phyloP scores from a whole-genome alignment of 2,113 vertebrate species.

The Callionymus lyra region DNA sequence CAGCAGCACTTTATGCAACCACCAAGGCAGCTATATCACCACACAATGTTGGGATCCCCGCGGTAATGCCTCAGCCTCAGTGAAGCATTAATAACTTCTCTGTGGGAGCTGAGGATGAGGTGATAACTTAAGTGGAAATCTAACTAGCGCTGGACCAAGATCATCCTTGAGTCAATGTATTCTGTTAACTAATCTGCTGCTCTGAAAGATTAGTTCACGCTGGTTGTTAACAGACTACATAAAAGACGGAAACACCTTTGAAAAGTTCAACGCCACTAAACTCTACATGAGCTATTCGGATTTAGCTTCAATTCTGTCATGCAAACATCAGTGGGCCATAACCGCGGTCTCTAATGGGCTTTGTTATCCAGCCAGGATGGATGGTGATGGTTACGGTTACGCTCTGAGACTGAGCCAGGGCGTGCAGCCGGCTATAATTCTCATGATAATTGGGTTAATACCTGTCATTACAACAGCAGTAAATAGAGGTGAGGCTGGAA shows the following conservation, averaged over 20 bases:
- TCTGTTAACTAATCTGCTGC: too few relatives aligned
- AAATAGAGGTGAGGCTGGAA: slow-evolving; percentile 40
- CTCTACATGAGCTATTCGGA: slow-evolving; percentile 25
- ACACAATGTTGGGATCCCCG: too few relatives aligned
- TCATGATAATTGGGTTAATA: slow-evolving; percentile 56
- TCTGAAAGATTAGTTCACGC: too few relatives aligned
- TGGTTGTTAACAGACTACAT: slow-evolving; percentile 5
- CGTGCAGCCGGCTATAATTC: slow-evolving; percentile 41
- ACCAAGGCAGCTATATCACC: background rate
- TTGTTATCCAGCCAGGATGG: slow-evolving; percentile 42
- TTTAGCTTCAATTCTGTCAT: slow-evolving; percentile 28
- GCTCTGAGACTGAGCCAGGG: slow-evolving; percentile 30
- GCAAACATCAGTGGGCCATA: slow-evolving; percentile 28
- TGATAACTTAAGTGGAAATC: too few relatives aligned
- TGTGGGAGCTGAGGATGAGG: background rate
- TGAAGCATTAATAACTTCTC: background rate
- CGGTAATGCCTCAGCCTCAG: background rate
- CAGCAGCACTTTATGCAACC: background rate
- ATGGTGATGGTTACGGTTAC: slow-evolving; percentile 41
- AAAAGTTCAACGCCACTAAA: slow-evolving; percentile 16
- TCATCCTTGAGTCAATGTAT: too few relatives aligned
- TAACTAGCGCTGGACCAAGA: too few relatives aligned
- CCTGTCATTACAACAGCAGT: slow-evolving; percentile 51
- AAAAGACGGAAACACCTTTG: slow-evolving; percentile 14
- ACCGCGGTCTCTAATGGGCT: slow-evolving; percentile 28